Base-by-base conservation (phyloP, 2,888 invertebrate genomes). In the Pristionchus exspectatus region DNA sequence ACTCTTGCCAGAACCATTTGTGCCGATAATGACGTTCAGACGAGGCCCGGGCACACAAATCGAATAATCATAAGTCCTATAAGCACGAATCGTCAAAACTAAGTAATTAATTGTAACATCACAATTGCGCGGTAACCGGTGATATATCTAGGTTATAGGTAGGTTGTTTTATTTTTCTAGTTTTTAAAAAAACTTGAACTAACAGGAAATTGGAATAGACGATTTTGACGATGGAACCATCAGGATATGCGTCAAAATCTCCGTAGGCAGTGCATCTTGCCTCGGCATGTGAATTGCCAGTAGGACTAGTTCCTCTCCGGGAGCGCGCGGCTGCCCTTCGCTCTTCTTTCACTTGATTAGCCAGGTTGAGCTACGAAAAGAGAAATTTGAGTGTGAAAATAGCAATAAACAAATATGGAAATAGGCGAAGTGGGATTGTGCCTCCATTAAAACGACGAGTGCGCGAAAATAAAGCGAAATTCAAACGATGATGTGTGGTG, bases 1-100 rank as follows among this genome's bases (percentile, higher is more conserved):
- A 59, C 93, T 93, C 90, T 94, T 94, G 87, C 94, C 94, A 87
- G 93, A 92, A 54, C 94, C 94, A 90, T 94, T 94, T 24, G 93
- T 92, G 21, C 94, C 94, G 44, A 94, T 90, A 86, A 94, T 93
- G 77, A 94, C 90, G 88, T 94, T 94, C 66, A 94, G 81, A 89
- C 92, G 91, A 33, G 92, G 91, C 7, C 94, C 93, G 0, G 94
- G 92, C 18, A 86, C 74, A 59, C 91, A 90, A 24, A 88, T 89
- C 18, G 91, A 93, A 50, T 92, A 86, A 63, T 93, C 93, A 88
- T 93, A 94, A 5, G 94, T 94, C 63, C 94, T 94, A 50, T 89
- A 84, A 77, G 2, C 4, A 84, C 4, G 9, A 24, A 18, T 44
- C n/a, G 4, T 12, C 24, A 21, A 72, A 50, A 21, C 21, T 38